Evolutionary conservation across 2,888 invertebrate species (phyloP), one percentile per base, ranked within the genome.

Genomic region (Amorpha juglandis): DNA sequence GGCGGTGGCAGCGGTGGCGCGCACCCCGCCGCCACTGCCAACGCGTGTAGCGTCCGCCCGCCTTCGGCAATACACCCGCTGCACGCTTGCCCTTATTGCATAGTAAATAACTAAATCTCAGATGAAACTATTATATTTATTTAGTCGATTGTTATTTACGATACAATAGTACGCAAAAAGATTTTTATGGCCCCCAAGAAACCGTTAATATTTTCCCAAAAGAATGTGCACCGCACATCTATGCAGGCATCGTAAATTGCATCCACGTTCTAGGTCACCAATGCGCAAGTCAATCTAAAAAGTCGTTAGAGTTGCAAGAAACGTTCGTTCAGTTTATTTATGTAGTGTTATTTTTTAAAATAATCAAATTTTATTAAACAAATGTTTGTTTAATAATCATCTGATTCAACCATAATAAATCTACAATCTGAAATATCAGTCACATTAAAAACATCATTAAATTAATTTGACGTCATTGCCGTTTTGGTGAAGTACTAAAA

Each of bases 21-120:
- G 89, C 89, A 81, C 84, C 79, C 88, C 83, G 82, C 83, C 81
- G 89, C 88, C 89, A 90, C 89, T 89, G 90, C 87, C 83, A 76
- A 83, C 83, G 73, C 78, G 71, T 68, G 50, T 62, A 62, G 75
- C 70, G 73, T 68, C 70, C 71, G 76, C 38, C 38, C 7, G 6
- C 35, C 35, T 7, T 68, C 75, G 80, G 78, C 78, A 84, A 81
- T 78, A 6, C 16, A 50, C 11, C 8, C 42, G 19, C 69, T 86
- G 87, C 88, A 87, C 84, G 83, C 83, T 80, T 19, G 27, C 33
- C 48, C 35, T 33, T 42, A 50, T 38, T 62, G 38, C 51, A 62
- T 38, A 16, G 27, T 58, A 19, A 58, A 58, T 58, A 58, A 58
- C 38, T 42, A 3, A 38, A 58, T 12, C 12, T 11, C 21, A 38